Conservation (phyloP, 2,113 vertebrate genomes). For the Dipodomys spectabilis region DNA sequence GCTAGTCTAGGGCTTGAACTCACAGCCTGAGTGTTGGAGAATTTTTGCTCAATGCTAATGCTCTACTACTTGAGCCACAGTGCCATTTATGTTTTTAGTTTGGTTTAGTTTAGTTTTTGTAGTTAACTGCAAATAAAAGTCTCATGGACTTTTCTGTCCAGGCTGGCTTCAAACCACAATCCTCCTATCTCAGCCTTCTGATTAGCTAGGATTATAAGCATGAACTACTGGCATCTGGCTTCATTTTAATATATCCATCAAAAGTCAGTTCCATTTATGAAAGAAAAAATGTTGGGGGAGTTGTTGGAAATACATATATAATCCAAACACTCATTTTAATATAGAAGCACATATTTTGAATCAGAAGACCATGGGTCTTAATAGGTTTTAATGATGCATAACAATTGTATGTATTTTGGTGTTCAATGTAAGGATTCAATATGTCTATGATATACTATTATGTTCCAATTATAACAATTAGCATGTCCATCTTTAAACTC, state of each 20-base stretch:
- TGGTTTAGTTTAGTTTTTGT: too few relatives aligned
- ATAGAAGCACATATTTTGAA: background rate
- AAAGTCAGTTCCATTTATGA: constrained; percentile 12
- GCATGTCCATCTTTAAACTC: background rate
- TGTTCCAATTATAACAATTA: background rate
- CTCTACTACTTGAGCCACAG: too few relatives aligned
- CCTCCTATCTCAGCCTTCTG: too few relatives aligned
- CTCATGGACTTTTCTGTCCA: too few relatives aligned
- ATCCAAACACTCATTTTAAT: background rate
- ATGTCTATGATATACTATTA: background rate
- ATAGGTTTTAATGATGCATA: background rate
- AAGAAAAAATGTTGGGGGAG: background rate
- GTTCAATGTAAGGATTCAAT: background rate
- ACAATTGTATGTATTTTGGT: background rate
- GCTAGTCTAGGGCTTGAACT: too few relatives aligned
- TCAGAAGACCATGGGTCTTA: background rate
- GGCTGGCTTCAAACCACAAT: too few relatives aligned
- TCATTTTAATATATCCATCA: background rate
- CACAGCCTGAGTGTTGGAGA: too few relatives aligned
- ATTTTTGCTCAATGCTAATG: too few relatives aligned
- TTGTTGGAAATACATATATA: background rate
- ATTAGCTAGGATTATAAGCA: too few relatives aligned
- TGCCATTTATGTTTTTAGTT: too few relatives aligned
- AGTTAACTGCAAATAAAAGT: too few relatives aligned
- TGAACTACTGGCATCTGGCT: too few relatives aligned